Evolutionary conservation across 2,797 vertebrate species (phyloP).

Genomic region (Rhynchonycteris naso): DNA sequence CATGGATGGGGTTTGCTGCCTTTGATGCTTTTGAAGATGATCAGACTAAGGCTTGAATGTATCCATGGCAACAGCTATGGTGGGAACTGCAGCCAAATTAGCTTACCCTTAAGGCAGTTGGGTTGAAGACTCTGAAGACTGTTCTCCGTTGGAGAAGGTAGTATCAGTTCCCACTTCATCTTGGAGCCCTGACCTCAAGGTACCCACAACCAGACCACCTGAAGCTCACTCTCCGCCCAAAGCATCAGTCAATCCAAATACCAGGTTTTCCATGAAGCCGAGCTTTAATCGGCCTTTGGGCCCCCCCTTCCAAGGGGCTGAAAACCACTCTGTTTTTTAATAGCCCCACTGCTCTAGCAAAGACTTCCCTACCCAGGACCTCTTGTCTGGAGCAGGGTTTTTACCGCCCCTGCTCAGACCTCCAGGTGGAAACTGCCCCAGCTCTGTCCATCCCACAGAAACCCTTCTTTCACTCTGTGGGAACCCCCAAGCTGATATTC

Average conservation of each 20-base stretch:
- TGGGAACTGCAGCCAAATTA: constrained; percentile 37
- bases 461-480: background rate
- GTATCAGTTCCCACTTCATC: constrained; percentile 7
- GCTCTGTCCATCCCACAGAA: background rate
- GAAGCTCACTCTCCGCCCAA: background rate
- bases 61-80: constrained; percentile 77
- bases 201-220: background rate
- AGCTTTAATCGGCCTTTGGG: background rate
- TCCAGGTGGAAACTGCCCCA: background rate
- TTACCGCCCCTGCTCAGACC: background rate
- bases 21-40: constrained; percentile 80
- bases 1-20: constrained; percentile 71
- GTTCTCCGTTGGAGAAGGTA: background rate
- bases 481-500: background rate
- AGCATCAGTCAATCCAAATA: background rate
- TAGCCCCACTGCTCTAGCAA: background rate
- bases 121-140: background rate
- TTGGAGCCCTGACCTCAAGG: background rate
- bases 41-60: constrained; percentile 70
- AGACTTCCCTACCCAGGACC: background rate
- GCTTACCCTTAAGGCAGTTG: constrained; percentile 53
- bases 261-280: background rate
- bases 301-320: background rate
- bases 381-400: background rate
- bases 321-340: background rate